These are phyloP conservation scores for Chelonus insularis DNA, from an alignment of 1,140 invertebrate species.

Conservation along the genomic window DNA sequence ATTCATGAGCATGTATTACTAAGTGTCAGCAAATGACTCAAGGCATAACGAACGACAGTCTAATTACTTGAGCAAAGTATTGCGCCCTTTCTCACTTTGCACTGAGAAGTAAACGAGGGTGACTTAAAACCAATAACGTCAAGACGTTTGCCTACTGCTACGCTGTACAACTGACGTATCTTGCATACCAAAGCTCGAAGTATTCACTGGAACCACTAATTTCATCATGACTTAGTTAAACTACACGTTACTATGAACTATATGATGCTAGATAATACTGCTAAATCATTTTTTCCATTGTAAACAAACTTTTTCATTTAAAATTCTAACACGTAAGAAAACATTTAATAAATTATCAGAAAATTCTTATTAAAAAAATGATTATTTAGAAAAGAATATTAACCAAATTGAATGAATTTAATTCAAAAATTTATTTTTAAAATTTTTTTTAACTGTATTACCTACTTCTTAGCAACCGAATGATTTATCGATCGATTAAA, in stretches of 20 bases:
- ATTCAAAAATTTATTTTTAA: no score
- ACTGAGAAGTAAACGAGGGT: not conserved
- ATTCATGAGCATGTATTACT: no score
- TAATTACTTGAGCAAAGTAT: constrained; percentile 56
- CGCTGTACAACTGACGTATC: constrained; percentile 35
- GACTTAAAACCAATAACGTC: constrained; percentile 54
- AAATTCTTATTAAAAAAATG: no score
- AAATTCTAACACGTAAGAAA: no score
- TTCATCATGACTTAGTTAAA: constrained; percentile 43
- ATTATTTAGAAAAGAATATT: no score
- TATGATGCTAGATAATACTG: not conserved
- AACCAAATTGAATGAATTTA: no score
- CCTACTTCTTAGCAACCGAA: no score
- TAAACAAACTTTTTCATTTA: no score
- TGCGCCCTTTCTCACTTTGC: constrained; percentile 23
- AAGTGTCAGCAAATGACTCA: constrained; percentile 42
- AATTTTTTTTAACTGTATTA: no score
- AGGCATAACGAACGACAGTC: constrained; percentile 52
- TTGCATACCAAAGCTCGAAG: constrained; percentile 43
- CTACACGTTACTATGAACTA: constrained; percentile 49
- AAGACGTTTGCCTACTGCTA: constrained; percentile 13
- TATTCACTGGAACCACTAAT: constrained; percentile 43
- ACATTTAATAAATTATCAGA: no score
- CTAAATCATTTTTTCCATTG: constrained; percentile 17
- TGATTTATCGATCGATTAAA: no score